Base-by-base conservation (phyloP, 2,888 invertebrate species). In the Meloe dianella region DNA sequence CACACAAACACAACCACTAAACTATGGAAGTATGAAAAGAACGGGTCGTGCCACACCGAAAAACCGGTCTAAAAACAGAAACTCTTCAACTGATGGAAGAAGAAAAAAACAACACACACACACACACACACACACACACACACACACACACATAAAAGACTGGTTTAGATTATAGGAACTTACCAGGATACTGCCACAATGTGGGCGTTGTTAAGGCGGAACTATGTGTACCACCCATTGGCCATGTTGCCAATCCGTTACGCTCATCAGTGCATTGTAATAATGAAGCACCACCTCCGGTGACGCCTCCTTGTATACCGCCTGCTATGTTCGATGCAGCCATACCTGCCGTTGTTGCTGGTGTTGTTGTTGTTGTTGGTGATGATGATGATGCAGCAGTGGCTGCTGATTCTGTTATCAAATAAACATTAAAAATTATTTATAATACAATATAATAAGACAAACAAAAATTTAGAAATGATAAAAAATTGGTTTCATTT, bases 181-280 rank as follows among this genome's bases (percentile, higher is more conserved):
- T 87, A 88, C 89, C 86, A 67, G 92, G 92, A 87, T 93, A 93
- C 85, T 92, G 92, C 92, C 93, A 93, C 81, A 92, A 87, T 65
- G 92, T 89, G 63, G 90, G 89, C 80, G 91, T 87, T 80, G 89
- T 87, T 75, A 90, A 85, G 78, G 85, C 82, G 79, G 86, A 84
- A 77, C 83, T 81, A 74, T 87, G 87, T 82, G 84, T 59, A 85
- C 86, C 81, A 79, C 85, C 84, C 80, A 86, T 84, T 78, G 85
- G 81, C 82, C 85, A 85, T 78, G 85, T 85, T 74, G 86, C 84
- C 77, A 86, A 82, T 78, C 85, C 84, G 80, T 87, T 86, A 85
- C 88, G 82, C 84, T 89, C 83, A 80, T 89, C 88, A 72, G 89
- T 88, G 80, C 89, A 87, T 85, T 90, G 90, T 75, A 90, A 87